These are phyloP conservation scores for Potamilus streckersoni DNA, from an alignment of 1,140 invertebrate genomes.

Conservation along the genomic window DNA sequence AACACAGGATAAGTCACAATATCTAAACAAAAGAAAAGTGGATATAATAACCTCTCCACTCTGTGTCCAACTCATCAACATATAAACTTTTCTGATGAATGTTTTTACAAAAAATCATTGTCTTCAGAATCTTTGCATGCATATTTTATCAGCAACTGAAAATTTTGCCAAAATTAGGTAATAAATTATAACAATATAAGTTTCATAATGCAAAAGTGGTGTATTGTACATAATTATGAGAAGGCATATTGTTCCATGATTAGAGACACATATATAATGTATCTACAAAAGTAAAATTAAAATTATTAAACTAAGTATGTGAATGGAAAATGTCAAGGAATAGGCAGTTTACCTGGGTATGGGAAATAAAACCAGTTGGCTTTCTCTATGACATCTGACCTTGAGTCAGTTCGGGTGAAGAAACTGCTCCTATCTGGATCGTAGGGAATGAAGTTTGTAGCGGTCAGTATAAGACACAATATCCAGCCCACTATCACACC, in stretches of 20 bases:
- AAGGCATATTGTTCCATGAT: background rate
- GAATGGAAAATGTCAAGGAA: no score
- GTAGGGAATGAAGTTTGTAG: conserved; percentile 74
- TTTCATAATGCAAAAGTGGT: background rate
- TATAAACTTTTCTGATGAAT: no score
- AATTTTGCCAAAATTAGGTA: background rate
- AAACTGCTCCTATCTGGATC: conserved; percentile 55
- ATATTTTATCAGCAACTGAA: no score
- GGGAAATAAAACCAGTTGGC: conserved; percentile 85
- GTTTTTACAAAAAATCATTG: no score
- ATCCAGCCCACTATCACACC: conserved; percentile 85
- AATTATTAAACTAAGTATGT: background rate
- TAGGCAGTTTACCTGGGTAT: conserved; percentile 76
- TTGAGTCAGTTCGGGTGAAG: conserved; percentile 78
- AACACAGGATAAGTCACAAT: no score
- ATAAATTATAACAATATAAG: background rate
- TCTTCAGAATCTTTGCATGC: no score
- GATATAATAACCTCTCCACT: no score
- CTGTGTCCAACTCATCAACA: no score
- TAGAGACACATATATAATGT: no score
- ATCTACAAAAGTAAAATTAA: background rate
- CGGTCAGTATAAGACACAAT: conserved; percentile 81
- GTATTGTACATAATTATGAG: background rate
- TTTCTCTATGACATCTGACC: conserved; percentile 78
- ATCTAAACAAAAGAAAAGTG: no score